phyloP scores from a whole-genome alignment of 2,113 vertebrate genomes.

The Cairina moschata region DNA sequence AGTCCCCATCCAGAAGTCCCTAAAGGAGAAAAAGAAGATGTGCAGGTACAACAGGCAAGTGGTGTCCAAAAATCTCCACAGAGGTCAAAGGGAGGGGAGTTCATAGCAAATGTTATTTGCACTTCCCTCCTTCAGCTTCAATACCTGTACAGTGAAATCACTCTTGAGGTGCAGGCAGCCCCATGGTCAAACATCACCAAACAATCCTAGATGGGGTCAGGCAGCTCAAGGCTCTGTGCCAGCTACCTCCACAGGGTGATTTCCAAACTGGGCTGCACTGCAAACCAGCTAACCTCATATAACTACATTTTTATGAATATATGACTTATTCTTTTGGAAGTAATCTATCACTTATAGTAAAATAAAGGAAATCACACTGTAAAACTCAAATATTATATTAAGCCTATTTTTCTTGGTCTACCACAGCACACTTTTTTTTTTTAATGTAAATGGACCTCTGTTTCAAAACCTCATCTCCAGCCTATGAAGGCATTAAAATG shows the following conservation, averaged over 20 bases:
- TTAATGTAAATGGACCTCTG: slow-evolving; percentile 52
- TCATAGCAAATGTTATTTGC: background rate
- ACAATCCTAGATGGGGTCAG: background rate
- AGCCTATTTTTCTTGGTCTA: slow-evolving; percentile 50
- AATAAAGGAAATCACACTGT: background rate
- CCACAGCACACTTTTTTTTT: slow-evolving; percentile 10
- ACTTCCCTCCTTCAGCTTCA: background rate
- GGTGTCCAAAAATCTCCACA: background rate
- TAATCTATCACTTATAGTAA: slow-evolving; percentile 22
- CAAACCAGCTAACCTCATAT: background rate
- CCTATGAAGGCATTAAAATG: slow-evolving; percentile 28
- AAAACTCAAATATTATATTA: slow-evolving; percentile 1
- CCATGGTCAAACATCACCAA: background rate
- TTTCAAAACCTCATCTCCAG: slow-evolving; percentile 47
- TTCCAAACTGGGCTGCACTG: background rate
- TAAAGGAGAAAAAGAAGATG: background rate
- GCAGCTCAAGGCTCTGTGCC: background rate
- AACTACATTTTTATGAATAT: background rate
- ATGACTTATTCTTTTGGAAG: background rate
- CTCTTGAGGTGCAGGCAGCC: background rate
- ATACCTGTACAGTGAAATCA: background rate
- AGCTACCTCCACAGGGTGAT: accelerated
- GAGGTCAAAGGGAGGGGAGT: background rate
- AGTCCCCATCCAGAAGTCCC: background rate
- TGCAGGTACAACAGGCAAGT: background rate